Evolutionary conservation across 2,888 invertebrate species (phyloP), one percentile per base, ranked within the genome.

Genomic region (Pheosia tremula): DNA sequence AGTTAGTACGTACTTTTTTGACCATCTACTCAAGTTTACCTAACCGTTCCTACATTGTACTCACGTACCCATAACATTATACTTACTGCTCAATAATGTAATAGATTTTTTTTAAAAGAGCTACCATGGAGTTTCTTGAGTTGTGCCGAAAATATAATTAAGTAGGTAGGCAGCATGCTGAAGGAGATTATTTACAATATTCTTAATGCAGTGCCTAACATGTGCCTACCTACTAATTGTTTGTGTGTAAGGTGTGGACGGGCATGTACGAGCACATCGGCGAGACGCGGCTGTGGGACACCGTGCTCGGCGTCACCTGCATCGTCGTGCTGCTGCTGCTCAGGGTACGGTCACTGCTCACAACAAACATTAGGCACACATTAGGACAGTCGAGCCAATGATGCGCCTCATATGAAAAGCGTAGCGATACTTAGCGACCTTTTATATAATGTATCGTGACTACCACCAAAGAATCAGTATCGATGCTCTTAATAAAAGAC

Each of bases 261-360:
- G 95, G 95, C 39, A 94, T 97, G 69, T 95, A 96, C 84, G 94
- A 95, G 75, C 96, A 97, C 85, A 96, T 97, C 66, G 93, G 94
- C 0, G 95, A 97, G 84, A 96, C 96, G 24, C 94, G 95, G 59
- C 88, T 95, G 13, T 96, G 96, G 95, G 97, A 97, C 86, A 88
- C 96, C 3, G 89, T 95, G 59, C 93, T 97, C 56, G 97, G 97
- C 3, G 79, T 96, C 63, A 83, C 92, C 52, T 97, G 96, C 84
- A 96, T 97, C 88, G 85, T 95, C 7, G 90, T 96, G 63, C 92
- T 97, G 50, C 94, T 97, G 24, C 83, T 96, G 52, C 93, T 97
- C 62, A 93, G 96, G 94, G 97, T 97, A 83, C 87, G 94, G 80
- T 5, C 24, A 9, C 24, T 13, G n/a, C 3, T 50, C 5, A 50